Evolutionary conservation across 1,140 invertebrate species (phyloP).

Genomic region (Paraescarpia echinospica): DNA sequence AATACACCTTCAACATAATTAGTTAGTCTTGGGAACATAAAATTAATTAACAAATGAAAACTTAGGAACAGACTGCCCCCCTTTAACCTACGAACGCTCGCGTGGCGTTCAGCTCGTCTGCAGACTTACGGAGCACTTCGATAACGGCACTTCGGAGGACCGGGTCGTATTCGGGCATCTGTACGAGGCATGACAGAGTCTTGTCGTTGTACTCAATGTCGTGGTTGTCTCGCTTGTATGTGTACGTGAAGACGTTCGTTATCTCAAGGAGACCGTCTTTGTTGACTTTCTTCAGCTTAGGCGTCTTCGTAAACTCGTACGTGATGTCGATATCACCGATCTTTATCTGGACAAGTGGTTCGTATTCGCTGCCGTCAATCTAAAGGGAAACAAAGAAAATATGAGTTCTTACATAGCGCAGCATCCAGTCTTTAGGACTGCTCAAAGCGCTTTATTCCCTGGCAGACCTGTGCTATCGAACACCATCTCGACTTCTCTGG

Average conservation of each 20-base stretch:
- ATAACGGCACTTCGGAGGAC: neutral
- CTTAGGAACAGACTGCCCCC: too few relatives aligned
- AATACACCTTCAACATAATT: too few relatives aligned
- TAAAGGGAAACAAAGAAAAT: neutral
- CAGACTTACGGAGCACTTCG: neutral
- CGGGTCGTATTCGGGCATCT: neutral
- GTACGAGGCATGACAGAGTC: neutral
- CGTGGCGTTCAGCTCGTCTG: too few relatives aligned
- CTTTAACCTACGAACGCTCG: too few relatives aligned
- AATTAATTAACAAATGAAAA: too few relatives aligned
- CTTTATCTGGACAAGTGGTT: neutral
- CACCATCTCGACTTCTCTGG: too few relatives aligned
- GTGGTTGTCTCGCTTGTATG: neutral
- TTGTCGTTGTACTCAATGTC: neutral
- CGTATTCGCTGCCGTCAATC: neutral
- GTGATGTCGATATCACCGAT: neutral
- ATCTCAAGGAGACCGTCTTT: neutral
- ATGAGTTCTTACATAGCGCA: neutral
- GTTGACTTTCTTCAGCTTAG: neutral
- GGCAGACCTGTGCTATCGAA: too few relatives aligned
- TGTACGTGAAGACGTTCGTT: neutral
- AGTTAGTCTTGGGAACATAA: too few relatives aligned
- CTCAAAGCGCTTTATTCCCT: too few relatives aligned
- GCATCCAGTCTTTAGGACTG: too few relatives aligned
- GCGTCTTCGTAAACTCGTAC: neutral